Conservation (phyloP, 2,888 invertebrate genomes). For the Tenthredo notha region DNA sequence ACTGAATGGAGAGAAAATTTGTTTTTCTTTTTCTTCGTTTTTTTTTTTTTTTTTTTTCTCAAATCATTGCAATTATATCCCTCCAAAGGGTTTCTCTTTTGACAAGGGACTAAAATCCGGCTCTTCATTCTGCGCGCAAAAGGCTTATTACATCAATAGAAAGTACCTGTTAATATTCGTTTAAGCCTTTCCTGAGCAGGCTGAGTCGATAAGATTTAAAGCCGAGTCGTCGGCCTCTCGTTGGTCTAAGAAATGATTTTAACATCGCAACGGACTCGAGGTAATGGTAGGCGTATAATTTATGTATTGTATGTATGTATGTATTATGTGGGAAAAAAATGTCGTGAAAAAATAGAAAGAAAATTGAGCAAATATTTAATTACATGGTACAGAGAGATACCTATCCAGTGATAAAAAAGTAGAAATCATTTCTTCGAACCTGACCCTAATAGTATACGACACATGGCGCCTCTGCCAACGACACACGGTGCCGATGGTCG, state of each 20-base stretch:
- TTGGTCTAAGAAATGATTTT: neutral
- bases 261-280: neutral
- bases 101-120: neutral
- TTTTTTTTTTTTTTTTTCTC: neutral
- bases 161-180: neutral
- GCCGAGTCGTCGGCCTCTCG: neutral
- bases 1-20: neutral
- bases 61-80: neutral
- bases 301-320: neutral
- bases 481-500: slow-evolving; percentile 5
- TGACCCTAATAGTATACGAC: slow-evolving; percentile 49
- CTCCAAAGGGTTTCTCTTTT: neutral
- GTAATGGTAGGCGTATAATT: neutral
- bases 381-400: slow-evolving; percentile 14
- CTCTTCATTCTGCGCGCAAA: neutral
- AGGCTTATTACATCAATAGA: neutral
- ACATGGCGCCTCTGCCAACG: neutral
- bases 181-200: neutral
- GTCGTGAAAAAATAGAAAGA: slow-evolving; percentile 1
- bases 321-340: neutral
- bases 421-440: slow-evolving; percentile 55
- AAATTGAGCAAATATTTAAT: slow-evolving; percentile 50
- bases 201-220: neutral
- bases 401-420: slow-evolving; percentile 36
- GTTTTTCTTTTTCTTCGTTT: no score